Evolutionary conservation across 2,113 vertebrate genomes (phyloP).

Genomic region (Hirundichthys speculiger): DNA sequence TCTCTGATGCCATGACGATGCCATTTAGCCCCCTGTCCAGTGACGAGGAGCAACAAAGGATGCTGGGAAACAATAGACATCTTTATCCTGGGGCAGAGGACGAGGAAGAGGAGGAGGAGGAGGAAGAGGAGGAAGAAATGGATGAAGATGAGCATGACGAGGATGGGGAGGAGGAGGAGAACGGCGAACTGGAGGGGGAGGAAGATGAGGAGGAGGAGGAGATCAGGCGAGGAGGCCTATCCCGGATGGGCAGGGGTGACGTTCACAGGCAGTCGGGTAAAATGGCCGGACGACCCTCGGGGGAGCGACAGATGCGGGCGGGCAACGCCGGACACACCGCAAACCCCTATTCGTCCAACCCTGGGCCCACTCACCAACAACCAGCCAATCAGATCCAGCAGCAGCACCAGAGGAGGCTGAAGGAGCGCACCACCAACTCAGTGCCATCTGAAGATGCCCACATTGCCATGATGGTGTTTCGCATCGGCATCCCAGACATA

Average conservation of each 20-base stretch:
- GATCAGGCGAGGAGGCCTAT: slow-evolving; percentile 62
- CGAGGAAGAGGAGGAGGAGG: slow-evolving; percentile 89
- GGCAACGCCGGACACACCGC: slow-evolving; percentile 73
- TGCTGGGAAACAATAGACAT: slow-evolving; percentile 84
- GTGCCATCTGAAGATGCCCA: slow-evolving; percentile 84
- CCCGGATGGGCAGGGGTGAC: slow-evolving; percentile 65
- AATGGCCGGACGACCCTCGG: slow-evolving; percentile 51
- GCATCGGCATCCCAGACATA: slow-evolving; percentile 93
- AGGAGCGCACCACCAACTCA: slow-evolving; percentile 82
- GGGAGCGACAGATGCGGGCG: slow-evolving; percentile 66
- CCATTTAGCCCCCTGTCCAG: slow-evolving; percentile 92
- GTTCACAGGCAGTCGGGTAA: slow-evolving; percentile 74
- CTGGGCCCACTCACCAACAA: slow-evolving; percentile 78
- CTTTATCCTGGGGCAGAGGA: slow-evolving; percentile 83
- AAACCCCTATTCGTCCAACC: slow-evolving; percentile 81
- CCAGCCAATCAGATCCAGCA: slow-evolving; percentile 72
- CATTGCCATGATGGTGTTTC: slow-evolving; percentile 94
- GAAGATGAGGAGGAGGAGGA: slow-evolving; percentile 74
- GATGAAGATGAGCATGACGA: slow-evolving; percentile 77
- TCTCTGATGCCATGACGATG: slow-evolving; percentile 90
- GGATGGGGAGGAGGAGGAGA: slow-evolving; percentile 76
- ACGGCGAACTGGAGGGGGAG: slow-evolving; percentile 76
- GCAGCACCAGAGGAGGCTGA: slow-evolving; percentile 80
- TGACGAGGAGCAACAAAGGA: slow-evolving; percentile 91
- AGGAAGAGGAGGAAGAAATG: slow-evolving; percentile 88